Conservation (phyloP, 2,113 vertebrate species). For the Brachyhypopomus occidentalis region DNA sequence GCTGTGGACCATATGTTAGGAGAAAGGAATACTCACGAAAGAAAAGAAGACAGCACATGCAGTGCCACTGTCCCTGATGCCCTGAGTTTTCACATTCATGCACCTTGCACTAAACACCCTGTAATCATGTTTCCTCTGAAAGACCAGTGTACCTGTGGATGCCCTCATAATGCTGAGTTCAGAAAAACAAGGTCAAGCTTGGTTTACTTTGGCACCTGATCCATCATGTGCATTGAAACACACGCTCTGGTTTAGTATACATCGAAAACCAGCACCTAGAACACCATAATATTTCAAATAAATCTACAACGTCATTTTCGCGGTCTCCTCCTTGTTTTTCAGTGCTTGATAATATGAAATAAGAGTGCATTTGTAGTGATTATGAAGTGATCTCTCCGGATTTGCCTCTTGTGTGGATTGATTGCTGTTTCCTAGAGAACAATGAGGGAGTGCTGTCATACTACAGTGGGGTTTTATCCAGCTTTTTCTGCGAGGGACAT, state of each 20-base stretch:
- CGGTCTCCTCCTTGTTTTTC: neutral
- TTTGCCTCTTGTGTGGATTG: neutral
- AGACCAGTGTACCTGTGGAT: neutral
- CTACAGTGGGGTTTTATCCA: neutral
- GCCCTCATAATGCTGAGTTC: neutral
- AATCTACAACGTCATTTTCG: neutral
- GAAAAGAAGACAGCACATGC: constrained; percentile 16
- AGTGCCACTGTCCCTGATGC: constrained; percentile 40
- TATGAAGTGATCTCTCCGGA: neutral
- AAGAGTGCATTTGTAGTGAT: neutral
- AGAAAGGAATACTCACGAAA: constrained; percentile 38
- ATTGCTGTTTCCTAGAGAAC: neutral
- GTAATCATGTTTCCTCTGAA: constrained; percentile 29
- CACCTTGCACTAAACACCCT: constrained; percentile 59
- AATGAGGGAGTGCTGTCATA: neutral
- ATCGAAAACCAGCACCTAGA: neutral
- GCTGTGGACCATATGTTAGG: neutral
- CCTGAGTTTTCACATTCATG: constrained; percentile 51
- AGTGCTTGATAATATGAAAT: neutral
- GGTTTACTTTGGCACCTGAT: constrained; percentile 39
- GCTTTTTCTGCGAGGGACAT: no score
- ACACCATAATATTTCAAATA: constrained; percentile 29
- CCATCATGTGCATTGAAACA: neutral
- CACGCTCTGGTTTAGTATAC: neutral
- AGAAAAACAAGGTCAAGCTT: constrained; percentile 27